These are phyloP conservation scores for Akabosia matsudoensis DNA, from an alignment of 1,140 invertebrate species.

Conservation along the genomic window DNA sequence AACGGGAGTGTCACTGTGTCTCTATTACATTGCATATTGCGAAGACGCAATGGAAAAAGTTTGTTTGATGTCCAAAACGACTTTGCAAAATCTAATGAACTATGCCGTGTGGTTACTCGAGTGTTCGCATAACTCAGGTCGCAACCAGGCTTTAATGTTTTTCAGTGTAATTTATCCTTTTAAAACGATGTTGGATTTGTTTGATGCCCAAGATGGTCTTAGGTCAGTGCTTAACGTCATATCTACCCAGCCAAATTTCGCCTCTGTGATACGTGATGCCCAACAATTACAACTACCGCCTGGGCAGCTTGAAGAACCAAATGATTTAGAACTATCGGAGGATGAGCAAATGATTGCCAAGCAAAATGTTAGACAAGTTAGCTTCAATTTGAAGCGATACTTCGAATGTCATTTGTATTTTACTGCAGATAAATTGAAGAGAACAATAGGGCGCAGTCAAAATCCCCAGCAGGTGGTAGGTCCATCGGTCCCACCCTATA, in stretches of 20 bases:
- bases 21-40: slow-evolving; percentile 95
- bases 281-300: neutral
- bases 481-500: slow-evolving; percentile 52
- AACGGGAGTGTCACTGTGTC: slow-evolving; percentile 90
- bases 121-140: slow-evolving; percentile 90
- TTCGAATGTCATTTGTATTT: slow-evolving; percentile 85
- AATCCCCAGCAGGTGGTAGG: slow-evolving; percentile 50
- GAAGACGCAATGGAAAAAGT: slow-evolving; percentile 97
- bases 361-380: slow-evolving; percentile 91
- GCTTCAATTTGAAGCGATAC: slow-evolving; percentile 83
- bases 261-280: slow-evolving; percentile 36
- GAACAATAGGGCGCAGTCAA: slow-evolving; percentile 55
- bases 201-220: slow-evolving; percentile 87
- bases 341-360: slow-evolving; percentile 87
- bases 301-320: slow-evolving; percentile 46
- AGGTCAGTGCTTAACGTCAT: slow-evolving; percentile 90
- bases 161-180: slow-evolving; percentile 91
- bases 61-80: slow-evolving; percentile 69
- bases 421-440: slow-evolving; percentile 74
- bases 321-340: slow-evolving; percentile 63
- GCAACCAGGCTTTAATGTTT: slow-evolving; percentile 96
- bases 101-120: slow-evolving; percentile 91
- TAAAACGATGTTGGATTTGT: slow-evolving; percentile 83
- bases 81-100: slow-evolving; percentile 51
- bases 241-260: slow-evolving; percentile 46